These are phyloP conservation scores for Arctia plantaginis DNA, from an alignment of 2,888 invertebrate species.

Conservation along the genomic window DNA sequence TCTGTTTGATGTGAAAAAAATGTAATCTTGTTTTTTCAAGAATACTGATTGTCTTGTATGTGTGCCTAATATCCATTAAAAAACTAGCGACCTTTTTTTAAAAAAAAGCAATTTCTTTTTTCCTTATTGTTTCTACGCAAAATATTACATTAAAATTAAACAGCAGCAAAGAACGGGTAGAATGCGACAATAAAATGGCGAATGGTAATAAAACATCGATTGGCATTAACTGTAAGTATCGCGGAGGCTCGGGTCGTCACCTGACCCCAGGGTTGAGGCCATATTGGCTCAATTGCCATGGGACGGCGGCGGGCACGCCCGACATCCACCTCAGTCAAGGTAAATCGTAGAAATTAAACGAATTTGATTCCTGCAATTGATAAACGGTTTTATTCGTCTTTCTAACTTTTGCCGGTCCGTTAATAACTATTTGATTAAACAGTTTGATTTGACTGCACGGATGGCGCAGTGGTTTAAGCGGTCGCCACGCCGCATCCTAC, in stretches of 20 bases:
- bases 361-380: not conserved
- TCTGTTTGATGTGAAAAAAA: too few relatives aligned
- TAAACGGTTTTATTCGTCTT: not conserved
- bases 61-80: too few relatives aligned
- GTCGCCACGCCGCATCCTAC: too few relatives aligned
- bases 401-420: too few relatives aligned
- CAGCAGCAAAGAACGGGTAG: not conserved
- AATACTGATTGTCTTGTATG: too few relatives aligned
- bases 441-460: too few relatives aligned
- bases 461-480: too few relatives aligned
- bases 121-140: not conserved
- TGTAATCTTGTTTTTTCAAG: too few relatives aligned
- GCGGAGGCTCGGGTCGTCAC: conserved; percentile 35
- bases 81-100: too few relatives aligned
- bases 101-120: too few relatives aligned
- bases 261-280: conserved; percentile 61
- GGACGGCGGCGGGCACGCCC: conserved; percentile 37
- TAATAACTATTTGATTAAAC: too few relatives aligned
- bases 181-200: conserved; percentile 6
- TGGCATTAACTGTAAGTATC: conserved; percentile 39
- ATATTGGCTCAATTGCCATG: conserved; percentile 72
- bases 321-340: conserved; percentile 29
- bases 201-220: conserved; percentile 34
- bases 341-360: conserved; percentile 26
- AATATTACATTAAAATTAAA: not conserved